Evolutionary conservation across 2,888 invertebrate genomes (phyloP).

Genomic region (Xylota segnis): DNA sequence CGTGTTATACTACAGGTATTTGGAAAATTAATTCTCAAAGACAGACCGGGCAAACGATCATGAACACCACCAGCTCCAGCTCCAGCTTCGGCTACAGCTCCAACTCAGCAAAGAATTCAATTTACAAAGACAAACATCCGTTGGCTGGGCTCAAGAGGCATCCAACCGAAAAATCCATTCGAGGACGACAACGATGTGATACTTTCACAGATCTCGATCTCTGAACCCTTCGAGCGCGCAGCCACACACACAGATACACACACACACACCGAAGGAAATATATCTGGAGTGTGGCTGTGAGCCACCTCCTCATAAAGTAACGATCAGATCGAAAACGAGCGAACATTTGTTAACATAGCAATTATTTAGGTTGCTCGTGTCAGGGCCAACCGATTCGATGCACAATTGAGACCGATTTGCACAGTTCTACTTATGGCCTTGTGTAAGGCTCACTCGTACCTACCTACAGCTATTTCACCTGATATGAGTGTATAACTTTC

Average conservation of each 20-base stretch:
- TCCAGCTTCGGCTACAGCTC: constrained; percentile 13
- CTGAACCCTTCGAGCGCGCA: constrained; percentile 70
- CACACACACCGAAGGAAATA: too few relatives aligned
- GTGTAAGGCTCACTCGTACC: constrained; percentile 18
- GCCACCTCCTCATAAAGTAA: constrained; percentile 70
- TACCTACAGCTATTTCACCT: not conserved
- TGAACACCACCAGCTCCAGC: constrained; percentile 19
- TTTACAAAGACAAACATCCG: constrained; percentile 72
- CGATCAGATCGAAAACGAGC: constrained; percentile 73
- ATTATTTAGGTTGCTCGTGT: constrained; percentile 77
- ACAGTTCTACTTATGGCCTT: constrained; percentile 52
- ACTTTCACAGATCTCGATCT: constrained; percentile 77
- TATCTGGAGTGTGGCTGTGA: constrained; percentile 3
- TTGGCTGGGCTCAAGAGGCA: constrained; percentile 57
- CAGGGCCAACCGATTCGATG: constrained; percentile 73
- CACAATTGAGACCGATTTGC: constrained; percentile 76
- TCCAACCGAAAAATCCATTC: constrained; percentile 71
- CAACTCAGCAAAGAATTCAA: constrained; percentile 62
- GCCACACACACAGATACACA: constrained; percentile 26
- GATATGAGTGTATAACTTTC: constrained; percentile 67
- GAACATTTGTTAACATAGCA: constrained; percentile 75
- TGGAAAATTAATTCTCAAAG: constrained; percentile 73
- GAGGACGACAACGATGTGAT: constrained; percentile 73
- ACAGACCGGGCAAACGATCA: constrained; percentile 40
- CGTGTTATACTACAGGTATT: constrained; percentile 44